Evolutionary conservation across 92 coral and sea anemone species (phyloP).

Genomic region (Epizoanthus scotinus): DNA sequence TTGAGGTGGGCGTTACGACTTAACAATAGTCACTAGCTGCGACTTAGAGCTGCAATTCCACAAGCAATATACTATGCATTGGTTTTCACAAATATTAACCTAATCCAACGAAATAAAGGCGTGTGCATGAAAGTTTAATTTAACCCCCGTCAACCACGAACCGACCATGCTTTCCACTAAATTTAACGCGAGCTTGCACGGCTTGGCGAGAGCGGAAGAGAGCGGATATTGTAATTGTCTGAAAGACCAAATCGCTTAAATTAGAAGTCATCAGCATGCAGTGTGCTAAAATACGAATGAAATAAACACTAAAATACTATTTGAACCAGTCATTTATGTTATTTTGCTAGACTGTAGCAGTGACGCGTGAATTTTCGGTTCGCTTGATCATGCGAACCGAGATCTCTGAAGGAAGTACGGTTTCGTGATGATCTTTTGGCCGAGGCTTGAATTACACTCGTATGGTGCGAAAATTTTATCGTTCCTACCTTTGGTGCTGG

Average conservation of each 20-base stretch:
- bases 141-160: not conserved
- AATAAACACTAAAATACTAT: conserved; percentile 15
- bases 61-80: conserved; percentile 44
- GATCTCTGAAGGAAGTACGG: conserved; percentile 2
- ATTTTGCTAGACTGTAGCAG: not conserved
- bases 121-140: not conserved
- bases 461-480: conserved; percentile 30
- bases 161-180: conserved; percentile 5
- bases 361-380: conserved; percentile 10
- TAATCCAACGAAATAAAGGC: not conserved
- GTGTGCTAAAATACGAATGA: conserved; percentile 34
- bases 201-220: conserved; percentile 26
- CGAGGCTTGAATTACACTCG: conserved; percentile 46
- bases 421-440: conserved; percentile 41
- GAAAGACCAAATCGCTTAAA: conserved; percentile 33
- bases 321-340: conserved; percentile 18
- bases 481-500: conserved; percentile 96
- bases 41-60: conserved; percentile 48
- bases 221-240: conserved; percentile 43
- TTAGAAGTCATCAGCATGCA: conserved; percentile 24
- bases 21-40: conserved; percentile 9
- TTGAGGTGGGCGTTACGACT: conserved; percentile 84
- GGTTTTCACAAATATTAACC: conserved; percentile 3
- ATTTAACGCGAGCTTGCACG: conserved; percentile 17
- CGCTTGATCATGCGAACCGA: conserved; percentile 16